These are phyloP conservation scores for Automeris io DNA, from an alignment of 2,888 invertebrate genomes.

Conservation along the genomic window DNA sequence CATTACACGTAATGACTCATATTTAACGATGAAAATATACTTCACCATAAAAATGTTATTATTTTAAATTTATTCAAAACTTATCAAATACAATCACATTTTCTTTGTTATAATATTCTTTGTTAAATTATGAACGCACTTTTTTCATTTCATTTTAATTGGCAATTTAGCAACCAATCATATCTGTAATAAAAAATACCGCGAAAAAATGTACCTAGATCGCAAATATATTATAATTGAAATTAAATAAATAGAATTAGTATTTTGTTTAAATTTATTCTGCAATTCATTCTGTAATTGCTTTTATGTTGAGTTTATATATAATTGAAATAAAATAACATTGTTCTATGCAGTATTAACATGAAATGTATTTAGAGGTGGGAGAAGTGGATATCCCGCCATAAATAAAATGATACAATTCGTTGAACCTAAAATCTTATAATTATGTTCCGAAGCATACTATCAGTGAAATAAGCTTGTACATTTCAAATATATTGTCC, in stretches of 20 bases:
- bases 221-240: not conserved
- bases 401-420: too few species aligned
- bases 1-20: too few species aligned
- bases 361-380: not conserved
- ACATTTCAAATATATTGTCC: too few species aligned
- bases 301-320: not conserved
- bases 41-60: too few species aligned
- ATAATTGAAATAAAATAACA: not conserved
- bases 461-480: not conserved
- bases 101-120: not conserved
- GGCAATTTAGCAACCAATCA: not conserved
- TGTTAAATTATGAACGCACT: not conserved
- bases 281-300: not conserved
- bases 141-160: not conserved
- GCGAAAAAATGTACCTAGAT: not conserved
- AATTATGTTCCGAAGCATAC: slow-evolving; percentile 13
- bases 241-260: not conserved
- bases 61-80: too few species aligned
- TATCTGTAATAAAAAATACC: not conserved
- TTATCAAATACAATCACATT: too few species aligned
- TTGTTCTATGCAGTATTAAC: not conserved
- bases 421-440: slow-evolving; percentile 17
- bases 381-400: slow-evolving; percentile 19
- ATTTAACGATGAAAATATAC: too few species aligned
- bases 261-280: too few species aligned